These are phyloP conservation scores for Pseudopodoces humilis DNA, from an alignment of 2,113 vertebrate genomes.

Conservation along the genomic window DNA sequence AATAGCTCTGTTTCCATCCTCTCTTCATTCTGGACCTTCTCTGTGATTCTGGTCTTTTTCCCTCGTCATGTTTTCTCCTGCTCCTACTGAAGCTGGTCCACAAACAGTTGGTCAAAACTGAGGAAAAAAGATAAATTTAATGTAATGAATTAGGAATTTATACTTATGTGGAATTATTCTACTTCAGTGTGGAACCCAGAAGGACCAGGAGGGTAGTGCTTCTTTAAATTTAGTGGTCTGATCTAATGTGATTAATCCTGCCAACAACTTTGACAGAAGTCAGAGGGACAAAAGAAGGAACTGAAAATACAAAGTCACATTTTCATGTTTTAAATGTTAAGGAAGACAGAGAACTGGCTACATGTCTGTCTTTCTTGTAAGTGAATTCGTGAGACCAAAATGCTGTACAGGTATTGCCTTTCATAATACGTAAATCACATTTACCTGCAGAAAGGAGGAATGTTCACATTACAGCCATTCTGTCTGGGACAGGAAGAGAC, in stretches of 20 bases:
- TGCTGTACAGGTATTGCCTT: neutral
- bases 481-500: neutral
- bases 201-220: neutral
- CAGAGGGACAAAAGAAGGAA: neutral
- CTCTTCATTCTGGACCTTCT: neutral
- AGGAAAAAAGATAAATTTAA: neutral
- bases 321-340: neutral
- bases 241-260: neutral
- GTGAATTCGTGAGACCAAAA: neutral
- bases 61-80: neutral
- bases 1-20: neutral
- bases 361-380: neutral
- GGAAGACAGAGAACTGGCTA: neutral
- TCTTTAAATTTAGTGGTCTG: neutral
- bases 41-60: neutral
- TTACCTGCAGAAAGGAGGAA: neutral
- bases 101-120: neutral
- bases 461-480: neutral
- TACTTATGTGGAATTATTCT: neutral
- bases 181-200: neutral
- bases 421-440: neutral
- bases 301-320: neutral
- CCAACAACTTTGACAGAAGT: neutral
- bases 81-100: neutral
- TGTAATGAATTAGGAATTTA: neutral